Percentiles rank a stretch among this genome's conserved stretches.
phyloP scores from a whole-genome alignment of 2,888 invertebrate genomes.

The Drosophila buzzatii region DNA sequence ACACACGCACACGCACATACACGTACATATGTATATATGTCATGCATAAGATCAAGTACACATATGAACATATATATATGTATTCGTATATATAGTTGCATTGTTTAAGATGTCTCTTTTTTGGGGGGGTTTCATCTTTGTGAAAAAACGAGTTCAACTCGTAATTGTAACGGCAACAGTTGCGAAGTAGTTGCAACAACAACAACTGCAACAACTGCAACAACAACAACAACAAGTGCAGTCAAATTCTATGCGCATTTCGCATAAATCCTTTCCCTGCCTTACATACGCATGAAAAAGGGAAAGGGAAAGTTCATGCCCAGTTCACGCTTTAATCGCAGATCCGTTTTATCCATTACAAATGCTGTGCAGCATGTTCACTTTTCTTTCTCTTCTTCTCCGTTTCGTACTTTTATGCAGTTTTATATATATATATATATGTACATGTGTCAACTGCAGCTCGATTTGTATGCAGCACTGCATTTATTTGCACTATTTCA shows the following conservation, averaged over 20 bases:
- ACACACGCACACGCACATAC: slow-evolving; percentile 14
- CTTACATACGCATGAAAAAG: slow-evolving; percentile 34
- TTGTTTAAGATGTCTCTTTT: slow-evolving; percentile 50
- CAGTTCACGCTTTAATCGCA: slow-evolving; percentile 19
- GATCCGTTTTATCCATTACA: slow-evolving; percentile 56
- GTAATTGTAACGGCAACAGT: slow-evolving; percentile 62
- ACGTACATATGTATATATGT: background rate
- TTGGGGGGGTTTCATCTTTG: slow-evolving; percentile 56
- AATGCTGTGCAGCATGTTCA: slow-evolving; percentile 56
- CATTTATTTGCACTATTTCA: slow-evolving; percentile 53
- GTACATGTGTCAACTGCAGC: slow-evolving; percentile 67
- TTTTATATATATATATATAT: slow-evolving; percentile 24
- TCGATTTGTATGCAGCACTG: slow-evolving; percentile 70
- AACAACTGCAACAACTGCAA: background rate
- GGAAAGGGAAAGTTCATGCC: slow-evolving; percentile 49
- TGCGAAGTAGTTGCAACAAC: slow-evolving; percentile 39
- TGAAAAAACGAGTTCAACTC: slow-evolving; percentile 58
- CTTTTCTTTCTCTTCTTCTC: slow-evolving; percentile 1
- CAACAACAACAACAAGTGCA: slow-evolving; percentile 8
- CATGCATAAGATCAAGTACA: slow-evolving; percentile 33
- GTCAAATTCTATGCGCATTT: slow-evolving; percentile 44
- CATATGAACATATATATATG: slow-evolving; percentile 37
- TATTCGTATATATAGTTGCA: slow-evolving; percentile 37
- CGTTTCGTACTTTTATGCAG: slow-evolving; percentile 16
- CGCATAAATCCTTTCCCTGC: slow-evolving; percentile 20